These are phyloP conservation scores for Gasterosteus nipponicus DNA, from an alignment of 2,113 vertebrate species.

Conservation along the genomic window DNA sequence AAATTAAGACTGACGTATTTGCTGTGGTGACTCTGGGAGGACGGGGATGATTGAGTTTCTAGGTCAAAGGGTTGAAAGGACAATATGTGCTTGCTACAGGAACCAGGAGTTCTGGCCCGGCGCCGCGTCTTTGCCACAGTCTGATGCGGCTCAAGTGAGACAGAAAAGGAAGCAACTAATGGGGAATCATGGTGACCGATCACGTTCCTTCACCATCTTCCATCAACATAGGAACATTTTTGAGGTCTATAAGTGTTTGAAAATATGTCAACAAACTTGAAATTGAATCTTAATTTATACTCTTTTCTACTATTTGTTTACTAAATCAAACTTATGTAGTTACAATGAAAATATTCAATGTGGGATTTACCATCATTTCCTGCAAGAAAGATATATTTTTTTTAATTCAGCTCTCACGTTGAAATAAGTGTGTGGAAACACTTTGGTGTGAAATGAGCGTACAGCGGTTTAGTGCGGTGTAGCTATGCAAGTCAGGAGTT, in stretches of 20 bases:
- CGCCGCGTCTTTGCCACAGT: constrained; percentile 3
- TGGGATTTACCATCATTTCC: constrained; percentile 56
- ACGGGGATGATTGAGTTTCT: constrained; percentile 70
- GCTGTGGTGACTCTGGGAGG: constrained; percentile 58
- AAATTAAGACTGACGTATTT: constrained; percentile 85
- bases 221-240: background rate
- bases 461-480: constrained; percentile 29
- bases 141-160: constrained; percentile 9
- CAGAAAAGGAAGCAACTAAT: constrained; percentile 7
- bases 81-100: constrained; percentile 43
- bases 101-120: constrained; percentile 35
- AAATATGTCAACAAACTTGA: background rate
- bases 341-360: constrained; percentile 54
- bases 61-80: constrained; percentile 73
- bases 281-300: background rate
- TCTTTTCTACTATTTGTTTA: background rate
- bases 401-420: constrained; percentile 19
- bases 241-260: background rate
- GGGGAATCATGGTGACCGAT: background rate
- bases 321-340: constrained; percentile 54
- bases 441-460: constrained; percentile 30
- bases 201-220: background rate
- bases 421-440: constrained; percentile 12
- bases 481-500: constrained; percentile 52
- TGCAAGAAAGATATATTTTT: constrained; percentile 52